Evolutionary conservation across 2,113 vertebrate species (phyloP).

Genomic region (Dasyornis broadbenti): DNA sequence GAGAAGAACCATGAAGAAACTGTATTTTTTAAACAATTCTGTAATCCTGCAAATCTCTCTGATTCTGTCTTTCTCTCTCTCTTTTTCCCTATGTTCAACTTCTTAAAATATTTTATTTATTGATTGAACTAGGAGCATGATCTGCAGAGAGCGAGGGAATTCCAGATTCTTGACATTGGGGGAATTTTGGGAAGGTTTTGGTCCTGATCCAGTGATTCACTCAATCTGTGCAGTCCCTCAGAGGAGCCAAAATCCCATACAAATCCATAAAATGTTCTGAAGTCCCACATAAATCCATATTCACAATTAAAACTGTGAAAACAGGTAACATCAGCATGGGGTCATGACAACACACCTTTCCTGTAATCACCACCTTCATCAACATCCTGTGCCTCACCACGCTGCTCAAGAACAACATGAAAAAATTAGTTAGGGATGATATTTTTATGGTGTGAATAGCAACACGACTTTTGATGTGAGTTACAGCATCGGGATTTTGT

Average conservation of each 20-base stretch:
- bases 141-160: not conserved
- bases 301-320: not conserved
- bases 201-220: not conserved
- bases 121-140: not conserved
- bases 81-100: not conserved
- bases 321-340: not conserved
- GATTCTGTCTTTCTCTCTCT: not conserved
- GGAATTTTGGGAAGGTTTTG: not conserved
- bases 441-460: not conserved
- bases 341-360: not conserved
- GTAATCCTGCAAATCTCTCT: not conserved
- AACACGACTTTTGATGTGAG: rapidly evolving
- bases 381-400: not conserved
- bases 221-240: rapidly evolving
- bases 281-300: not conserved
- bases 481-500: not conserved
- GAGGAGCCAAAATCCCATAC: not conserved
- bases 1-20: not conserved
- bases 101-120: not conserved
- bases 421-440: not conserved
- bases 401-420: not conserved
- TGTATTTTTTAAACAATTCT: not conserved
- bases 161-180: not conserved
- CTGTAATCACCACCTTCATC: not conserved
- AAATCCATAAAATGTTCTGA: not conserved